Conservation (phyloP, 2,113 vertebrate genomes). For the Tachuris rubrigastra region DNA sequence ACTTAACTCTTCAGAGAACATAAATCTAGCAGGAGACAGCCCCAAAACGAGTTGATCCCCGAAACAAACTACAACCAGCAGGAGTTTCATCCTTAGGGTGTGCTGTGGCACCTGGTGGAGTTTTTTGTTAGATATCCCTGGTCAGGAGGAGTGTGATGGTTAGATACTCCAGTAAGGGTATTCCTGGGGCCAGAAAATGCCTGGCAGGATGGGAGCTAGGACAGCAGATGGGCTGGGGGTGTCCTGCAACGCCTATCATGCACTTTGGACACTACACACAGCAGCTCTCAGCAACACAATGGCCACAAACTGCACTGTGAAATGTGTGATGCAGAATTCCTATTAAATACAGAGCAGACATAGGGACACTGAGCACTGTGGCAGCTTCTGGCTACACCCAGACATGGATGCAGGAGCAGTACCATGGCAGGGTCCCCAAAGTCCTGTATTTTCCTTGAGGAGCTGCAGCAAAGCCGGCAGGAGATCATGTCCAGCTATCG, state of each 20-base stretch:
- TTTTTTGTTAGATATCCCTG: not conserved
- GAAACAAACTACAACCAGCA: not conserved
- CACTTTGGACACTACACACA: accelerated
- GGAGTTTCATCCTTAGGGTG: not conserved
- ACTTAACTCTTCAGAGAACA: constrained; percentile 36
- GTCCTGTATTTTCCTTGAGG: not conserved
- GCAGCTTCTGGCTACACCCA: not conserved
- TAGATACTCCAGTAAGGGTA: not conserved
- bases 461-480: not conserved
- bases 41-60: not conserved
- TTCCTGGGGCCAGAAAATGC: not conserved
- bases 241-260: not conserved
- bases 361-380: not conserved
- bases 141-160: not conserved
- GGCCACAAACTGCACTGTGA: constrained; percentile 12
- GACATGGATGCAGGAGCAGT: not conserved
- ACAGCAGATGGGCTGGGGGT: too few relatives aligned
- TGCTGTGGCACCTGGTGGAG: not conserved
- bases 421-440: not conserved
- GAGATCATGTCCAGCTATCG: accelerated
- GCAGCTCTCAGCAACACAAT: not conserved
- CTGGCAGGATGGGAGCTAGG: not conserved
- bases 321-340: not conserved
- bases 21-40: not conserved
- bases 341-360: not conserved